Conservation (phyloP, 2,888 invertebrate genomes). For the Globia sparganii region DNA sequence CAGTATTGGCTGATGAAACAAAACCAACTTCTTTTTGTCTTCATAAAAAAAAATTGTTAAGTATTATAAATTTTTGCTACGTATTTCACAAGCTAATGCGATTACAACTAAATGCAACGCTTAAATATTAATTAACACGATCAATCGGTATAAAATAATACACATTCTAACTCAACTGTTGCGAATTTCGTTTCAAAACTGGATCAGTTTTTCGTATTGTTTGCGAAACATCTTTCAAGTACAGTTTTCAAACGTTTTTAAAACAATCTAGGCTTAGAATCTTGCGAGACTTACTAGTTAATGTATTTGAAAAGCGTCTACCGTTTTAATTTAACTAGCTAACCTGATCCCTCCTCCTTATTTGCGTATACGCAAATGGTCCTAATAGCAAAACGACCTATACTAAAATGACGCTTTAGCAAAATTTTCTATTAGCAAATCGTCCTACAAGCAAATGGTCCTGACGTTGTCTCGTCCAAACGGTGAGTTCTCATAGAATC, state of each 20-base stretch:
- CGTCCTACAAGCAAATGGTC: no score
- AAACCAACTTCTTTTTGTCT: background rate
- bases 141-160: slow-evolving; percentile 36
- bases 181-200: slow-evolving; percentile 42
- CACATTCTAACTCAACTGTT: slow-evolving; percentile 37
- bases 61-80: background rate
- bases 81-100: slow-evolving; percentile 9
- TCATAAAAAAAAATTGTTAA: slow-evolving; percentile 5
- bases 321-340: background rate
- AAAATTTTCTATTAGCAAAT: no score
- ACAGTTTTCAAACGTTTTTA: background rate
- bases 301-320: background rate
- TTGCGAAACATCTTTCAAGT: slow-evolving; percentile 42
- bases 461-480: background rate
- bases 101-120: slow-evolving; percentile 25
- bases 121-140: slow-evolving; percentile 49
- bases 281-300: no score
- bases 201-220: slow-evolving; percentile 21
- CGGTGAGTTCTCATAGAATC: background rate
- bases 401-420: no score
- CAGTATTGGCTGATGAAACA: background rate
- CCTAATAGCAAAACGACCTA: no score
- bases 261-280: background rate
- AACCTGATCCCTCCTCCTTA: background rate
- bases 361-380: no score